Percentiles rank a stretch among this genome's conserved stretches.
These are phyloP conservation scores for Himantopus leucocephalus DNA, from an alignment of 2,113 vertebrate species.

Conservation along the genomic window DNA sequence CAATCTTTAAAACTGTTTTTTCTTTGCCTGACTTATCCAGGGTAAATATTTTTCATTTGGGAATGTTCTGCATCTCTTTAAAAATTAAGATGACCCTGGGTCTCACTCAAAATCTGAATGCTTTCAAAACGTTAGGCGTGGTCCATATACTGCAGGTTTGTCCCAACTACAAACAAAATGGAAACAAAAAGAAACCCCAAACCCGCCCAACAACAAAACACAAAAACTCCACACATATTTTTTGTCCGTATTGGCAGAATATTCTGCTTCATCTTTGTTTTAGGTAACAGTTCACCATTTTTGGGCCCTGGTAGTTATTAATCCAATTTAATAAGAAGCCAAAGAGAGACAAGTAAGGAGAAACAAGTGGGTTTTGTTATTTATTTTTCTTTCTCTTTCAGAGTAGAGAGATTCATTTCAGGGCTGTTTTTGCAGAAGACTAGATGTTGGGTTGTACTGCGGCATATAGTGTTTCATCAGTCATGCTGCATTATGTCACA, in stretches of 20 bases:
- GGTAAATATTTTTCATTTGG: not conserved
- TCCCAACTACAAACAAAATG: not conserved
- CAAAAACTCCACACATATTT: rapidly evolving
- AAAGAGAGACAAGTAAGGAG: not conserved
- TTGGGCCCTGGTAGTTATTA: not conserved
- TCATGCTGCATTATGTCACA: constrained; percentile 63
- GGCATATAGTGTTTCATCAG: constrained; percentile 66
- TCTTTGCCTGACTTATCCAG: not conserved
- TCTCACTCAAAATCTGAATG: not conserved
- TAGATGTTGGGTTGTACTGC: constrained; percentile 36
- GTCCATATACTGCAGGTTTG: not conserved
- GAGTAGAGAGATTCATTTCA: constrained; percentile 53
- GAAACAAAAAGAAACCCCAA: not conserved
- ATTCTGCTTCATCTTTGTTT: not conserved
- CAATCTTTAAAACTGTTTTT: not conserved
- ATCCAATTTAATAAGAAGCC: not conserved
- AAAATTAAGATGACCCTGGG: not conserved
- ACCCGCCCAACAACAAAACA: not conserved
- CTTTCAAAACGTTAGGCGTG: not conserved
- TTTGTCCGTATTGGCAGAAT: not conserved
- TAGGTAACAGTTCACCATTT: not conserved
- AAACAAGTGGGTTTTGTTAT: not conserved
- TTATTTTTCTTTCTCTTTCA: constrained; percentile 52
- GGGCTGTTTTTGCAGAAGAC: constrained; percentile 54
- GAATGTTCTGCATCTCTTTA: not conserved